A percentile compares a stretch with the other conserved stretches of the same genome.
phyloP scores from a whole-genome alignment of 2,797 vertebrate genomes.

The Pterois miles region DNA sequence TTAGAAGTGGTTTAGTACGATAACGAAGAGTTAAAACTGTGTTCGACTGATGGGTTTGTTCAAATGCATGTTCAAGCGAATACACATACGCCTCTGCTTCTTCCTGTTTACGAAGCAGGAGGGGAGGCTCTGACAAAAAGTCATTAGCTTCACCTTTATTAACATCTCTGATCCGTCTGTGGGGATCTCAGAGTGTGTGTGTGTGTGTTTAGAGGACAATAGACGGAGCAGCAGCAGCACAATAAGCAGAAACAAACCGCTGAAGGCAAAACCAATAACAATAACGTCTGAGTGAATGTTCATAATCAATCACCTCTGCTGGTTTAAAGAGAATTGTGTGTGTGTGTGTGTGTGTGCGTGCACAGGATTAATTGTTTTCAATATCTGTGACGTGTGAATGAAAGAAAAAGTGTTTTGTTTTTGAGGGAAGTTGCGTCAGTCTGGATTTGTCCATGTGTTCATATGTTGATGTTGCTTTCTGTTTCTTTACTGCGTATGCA shows the following conservation, averaged over 20 bases:
- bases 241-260: slow-evolving; percentile 17
- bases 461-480: neutral
- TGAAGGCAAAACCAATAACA: slow-evolving; percentile 39
- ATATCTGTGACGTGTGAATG: neutral
- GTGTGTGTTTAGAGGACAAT: neutral
- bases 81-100: neutral
- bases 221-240: neutral
- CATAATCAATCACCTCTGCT: slow-evolving; percentile 23
- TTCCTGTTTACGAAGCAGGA: neutral
- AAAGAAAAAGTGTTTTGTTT: neutral
- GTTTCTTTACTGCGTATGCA: neutral
- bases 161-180: slow-evolving; percentile 21
- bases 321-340: slow-evolving; percentile 4
- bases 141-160: slow-evolving; percentile 22
- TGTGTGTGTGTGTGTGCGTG: neutral
- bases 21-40: neutral
- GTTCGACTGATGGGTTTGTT: slow-evolving; percentile 16
- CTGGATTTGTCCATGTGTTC: neutral
- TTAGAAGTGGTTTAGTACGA: neutral
- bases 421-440: neutral
- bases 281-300: slow-evolving; percentile 15
- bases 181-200: slow-evolving; percentile 7
- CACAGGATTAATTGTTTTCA: neutral
- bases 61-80: neutral
- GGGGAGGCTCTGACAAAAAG: slow-evolving; percentile 14